Conservation (phyloP, 92 coral and sea anemone genomes). For the Isaurus tuberculatus region DNA sequence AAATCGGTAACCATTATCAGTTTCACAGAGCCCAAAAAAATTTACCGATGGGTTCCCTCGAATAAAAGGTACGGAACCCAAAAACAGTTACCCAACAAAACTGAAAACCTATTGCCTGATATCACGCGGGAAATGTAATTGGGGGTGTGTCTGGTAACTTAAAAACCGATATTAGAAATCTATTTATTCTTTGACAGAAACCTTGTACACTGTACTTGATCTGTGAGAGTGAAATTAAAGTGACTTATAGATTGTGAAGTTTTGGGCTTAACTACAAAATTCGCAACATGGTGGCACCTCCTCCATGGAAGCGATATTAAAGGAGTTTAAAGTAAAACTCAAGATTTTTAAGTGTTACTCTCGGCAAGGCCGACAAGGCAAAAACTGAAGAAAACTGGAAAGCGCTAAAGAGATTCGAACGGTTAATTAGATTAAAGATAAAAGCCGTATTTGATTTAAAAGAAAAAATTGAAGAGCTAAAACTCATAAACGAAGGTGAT, state of each 20-base stretch:
- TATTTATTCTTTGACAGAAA: too few relatives aligned
- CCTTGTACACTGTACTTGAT: too few relatives aligned
- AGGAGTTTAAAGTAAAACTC: background rate
- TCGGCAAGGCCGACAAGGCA: background rate
- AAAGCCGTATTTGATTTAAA: conserved; percentile 9
- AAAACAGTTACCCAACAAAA: background rate
- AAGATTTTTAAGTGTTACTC: conserved; percentile 6
- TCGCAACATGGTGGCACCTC: background rate
- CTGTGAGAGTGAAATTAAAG: too few relatives aligned
- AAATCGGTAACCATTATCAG: conserved; percentile 14
- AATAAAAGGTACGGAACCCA: background rate
- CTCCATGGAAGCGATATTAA: background rate
- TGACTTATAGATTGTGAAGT: too few relatives aligned
- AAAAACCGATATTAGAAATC: too few relatives aligned
- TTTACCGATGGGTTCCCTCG: conserved; percentile 9
- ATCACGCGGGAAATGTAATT: too few relatives aligned
- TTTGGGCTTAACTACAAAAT: too few relatives aligned
- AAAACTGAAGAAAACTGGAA: background rate
- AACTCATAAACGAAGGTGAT: conserved; percentile 1
- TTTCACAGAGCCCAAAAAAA: conserved; percentile 13
- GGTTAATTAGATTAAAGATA: background rate
- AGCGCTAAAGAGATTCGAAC: background rate
- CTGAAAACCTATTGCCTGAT: conserved; percentile 8
- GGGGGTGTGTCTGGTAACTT: too few relatives aligned
- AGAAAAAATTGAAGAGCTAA: conserved; percentile 5